Evolutionary conservation across 2,113 vertebrate species (phyloP), one percentile per base, ranked within the genome.

Genomic region (Pteropus alecto): DNA sequence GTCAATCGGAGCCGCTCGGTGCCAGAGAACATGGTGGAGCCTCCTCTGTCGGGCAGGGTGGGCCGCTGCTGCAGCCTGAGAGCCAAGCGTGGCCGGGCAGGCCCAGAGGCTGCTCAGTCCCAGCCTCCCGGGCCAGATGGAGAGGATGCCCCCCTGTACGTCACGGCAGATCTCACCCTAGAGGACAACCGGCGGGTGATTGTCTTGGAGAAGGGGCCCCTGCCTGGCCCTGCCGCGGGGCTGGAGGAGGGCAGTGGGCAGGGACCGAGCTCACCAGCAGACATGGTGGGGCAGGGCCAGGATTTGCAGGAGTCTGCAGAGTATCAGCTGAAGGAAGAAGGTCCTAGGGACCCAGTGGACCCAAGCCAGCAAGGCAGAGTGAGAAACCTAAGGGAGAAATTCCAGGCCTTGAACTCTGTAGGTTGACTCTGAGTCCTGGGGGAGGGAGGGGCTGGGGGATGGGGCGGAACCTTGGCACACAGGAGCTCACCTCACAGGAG

Each of bases 301-400:
- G 98, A 98, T 65, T 99, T 99, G 88, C 99, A 99, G 97, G 99
- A 99, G 0, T 99, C 99, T 0, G 98, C 99, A 0, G 99, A 99
- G 15, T 97, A 95, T 43, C 74, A 35, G 71, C 93, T 1, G 7
- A 98, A 98, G 92, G 98, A 99, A 91, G 98, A 98, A 1, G 67
- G 93, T 38, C 30, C 91, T 85, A 96, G 86, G 85, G 98, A n/a
- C 97, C 56, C 93, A 14, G 83, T 54, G 7, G 68, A 90, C 71
- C 83, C 88, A 88, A 96, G 96, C 28, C 99, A 99, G 15, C 98
- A 98, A 19, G 99, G 99, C 86, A 97, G 99, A 5, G 99, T 99
- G 93, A 99, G 98, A 98, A 99, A 99, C 98, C 99, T 99, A 90
- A 98, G 99, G 85, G 99, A 99, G 84, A 99, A 99, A 90, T 99